Base-by-base conservation (phyloP, 1,140 invertebrate genomes). In the Trypoxylus dichotomus region DNA sequence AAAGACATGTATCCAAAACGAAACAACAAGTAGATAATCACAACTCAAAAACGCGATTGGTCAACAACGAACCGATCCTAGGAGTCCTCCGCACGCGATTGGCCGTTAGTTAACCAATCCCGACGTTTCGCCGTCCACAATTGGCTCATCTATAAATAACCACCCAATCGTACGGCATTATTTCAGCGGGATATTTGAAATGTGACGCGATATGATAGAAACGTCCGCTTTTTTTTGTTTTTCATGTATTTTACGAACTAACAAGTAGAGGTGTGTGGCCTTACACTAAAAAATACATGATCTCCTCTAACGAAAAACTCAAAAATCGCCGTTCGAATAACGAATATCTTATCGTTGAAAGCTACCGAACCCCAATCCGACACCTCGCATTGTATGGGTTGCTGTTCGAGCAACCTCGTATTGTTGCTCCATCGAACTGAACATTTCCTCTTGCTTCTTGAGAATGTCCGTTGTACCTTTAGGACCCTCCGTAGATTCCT, bases 401-500 rank as follows among this genome's bases (percentile, higher is more conserved):
- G 95, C 94, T 76, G 96, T 94, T 71, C 97, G 87, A 1, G 97
- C 97, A 68, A 96, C 95, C 87, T 97, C 95, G 85, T 98, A 98
- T 85, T 98, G 96, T 80, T 95, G 93, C 83, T 98, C 96, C 91
- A 98, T 94, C 47, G 93, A 93, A 75, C 91, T 91, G 85, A 98
- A 98, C 87, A 98, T 91, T 86, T 97, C 95, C 83, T 96, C 94
- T 83, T 97, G 95, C 83, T 96, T 95, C 81, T 94, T 93, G 19
- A 93, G 85, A 13, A 92, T 90, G 79, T 94, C 92, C 0, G 86
- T 87, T 19, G 87, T 89, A 27, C 80, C 74, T 0, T 80, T 71
- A 5, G 81, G 81, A 2, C 85, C 80, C 27, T 87, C 68, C 0
- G 86, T 83, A 13, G 87, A 90, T 24, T 91, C 90, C 86, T 94